Evolutionary conservation across 2,888 invertebrate genomes (phyloP).

Genomic region (Nephrotoma guestfalica): DNA sequence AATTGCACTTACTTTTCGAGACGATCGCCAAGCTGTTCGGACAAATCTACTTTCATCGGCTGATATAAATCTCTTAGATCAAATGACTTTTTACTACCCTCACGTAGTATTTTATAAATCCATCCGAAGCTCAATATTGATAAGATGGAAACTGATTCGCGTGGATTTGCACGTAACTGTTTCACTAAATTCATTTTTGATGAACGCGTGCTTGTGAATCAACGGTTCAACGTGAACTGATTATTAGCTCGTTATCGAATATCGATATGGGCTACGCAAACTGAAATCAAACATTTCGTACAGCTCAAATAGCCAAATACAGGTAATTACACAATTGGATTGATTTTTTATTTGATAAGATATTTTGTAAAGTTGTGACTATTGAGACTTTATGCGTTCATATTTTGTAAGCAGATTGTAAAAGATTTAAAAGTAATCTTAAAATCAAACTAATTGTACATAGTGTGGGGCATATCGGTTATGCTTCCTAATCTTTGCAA

Average conservation of each 20-base stretch:
- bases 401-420: no score
- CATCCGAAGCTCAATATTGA: conserved; percentile 37
- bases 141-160: conserved; percentile 31
- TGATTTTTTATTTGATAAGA: not conserved
- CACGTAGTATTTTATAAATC: conserved; percentile 36
- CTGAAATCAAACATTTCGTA: not conserved
- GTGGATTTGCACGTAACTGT: conserved; percentile 25
- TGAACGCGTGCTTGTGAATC: not conserved
- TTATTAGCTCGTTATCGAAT: not conserved
- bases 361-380: not conserved
- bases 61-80: conserved; percentile 35
- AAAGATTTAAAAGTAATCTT: no score
- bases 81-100: conserved; percentile 34
- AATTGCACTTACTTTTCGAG: conserved; percentile 32
- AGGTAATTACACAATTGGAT: not conserved
- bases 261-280: not conserved
- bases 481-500: no score
- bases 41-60: conserved; percentile 34
- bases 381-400: no score
- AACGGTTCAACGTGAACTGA: not conserved
- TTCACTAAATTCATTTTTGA: not conserved
- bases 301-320: not conserved
- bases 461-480: no score
- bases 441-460: no score
- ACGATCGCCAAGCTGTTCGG: conserved; percentile 33